Conservation (phyloP, 2,888 invertebrate genomes). For the Melinaea menophilus region DNA sequence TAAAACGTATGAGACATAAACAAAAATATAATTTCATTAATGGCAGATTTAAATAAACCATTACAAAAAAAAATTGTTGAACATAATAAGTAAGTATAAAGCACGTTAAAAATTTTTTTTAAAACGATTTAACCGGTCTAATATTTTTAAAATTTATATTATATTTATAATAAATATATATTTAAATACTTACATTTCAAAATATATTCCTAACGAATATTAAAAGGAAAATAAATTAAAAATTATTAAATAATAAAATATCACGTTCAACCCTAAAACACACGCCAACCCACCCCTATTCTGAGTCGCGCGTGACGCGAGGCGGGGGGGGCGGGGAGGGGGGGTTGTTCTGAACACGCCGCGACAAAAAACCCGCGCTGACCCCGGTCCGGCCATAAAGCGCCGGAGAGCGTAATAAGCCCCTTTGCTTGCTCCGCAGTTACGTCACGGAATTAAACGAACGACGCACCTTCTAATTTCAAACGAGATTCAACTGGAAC, state of each 20-base stretch:
- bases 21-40: too few relatives aligned
- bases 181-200: too few relatives aligned
- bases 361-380: conserved; percentile 68
- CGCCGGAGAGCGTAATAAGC: conserved; percentile 60
- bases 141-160: too few relatives aligned
- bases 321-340: conserved; percentile 34
- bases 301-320: conserved; percentile 50
- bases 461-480: conserved; percentile 72
- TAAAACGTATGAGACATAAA: not conserved
- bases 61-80: too few relatives aligned
- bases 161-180: too few relatives aligned
- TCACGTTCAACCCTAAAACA: conserved; percentile 27
- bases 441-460: conserved; percentile 44
- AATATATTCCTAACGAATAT: not conserved
- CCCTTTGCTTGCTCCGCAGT: conserved; percentile 38
- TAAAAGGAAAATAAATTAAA: not conserved
- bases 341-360: conserved; percentile 52
- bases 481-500: conserved; percentile 32
- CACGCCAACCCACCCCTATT: conserved; percentile 48
- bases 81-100: too few relatives aligned
- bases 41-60: too few relatives aligned
- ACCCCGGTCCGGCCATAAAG: conserved; percentile 67
- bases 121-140: too few relatives aligned
- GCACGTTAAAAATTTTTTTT: too few relatives aligned
- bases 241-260: not conserved